phyloP scores from a whole-genome alignment of 1,140 invertebrate genomes.

The Bacillus rossius region DNA sequence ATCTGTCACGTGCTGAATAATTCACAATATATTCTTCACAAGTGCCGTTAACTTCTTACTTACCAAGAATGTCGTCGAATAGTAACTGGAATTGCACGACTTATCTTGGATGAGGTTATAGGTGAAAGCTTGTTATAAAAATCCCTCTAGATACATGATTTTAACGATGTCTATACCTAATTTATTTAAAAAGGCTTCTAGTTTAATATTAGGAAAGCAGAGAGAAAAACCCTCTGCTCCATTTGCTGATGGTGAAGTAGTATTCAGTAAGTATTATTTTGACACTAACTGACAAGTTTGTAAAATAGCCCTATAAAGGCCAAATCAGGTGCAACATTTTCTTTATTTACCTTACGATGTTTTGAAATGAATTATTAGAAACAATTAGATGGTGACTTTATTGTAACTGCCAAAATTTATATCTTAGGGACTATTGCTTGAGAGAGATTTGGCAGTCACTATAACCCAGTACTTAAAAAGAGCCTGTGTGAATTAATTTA shows the following conservation, averaged over 20 bases:
- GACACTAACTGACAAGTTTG: not conserved
- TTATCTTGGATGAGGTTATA: too few relatives aligned
- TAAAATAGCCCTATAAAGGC: not conserved
- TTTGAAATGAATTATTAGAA: not conserved
- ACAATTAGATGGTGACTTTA: not conserved
- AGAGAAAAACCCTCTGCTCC: slow-evolving; percentile 2
- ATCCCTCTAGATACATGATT: not conserved
- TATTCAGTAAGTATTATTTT: slow-evolving; percentile 8
- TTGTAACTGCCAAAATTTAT: not conserved
- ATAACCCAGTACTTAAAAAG: too few relatives aligned
- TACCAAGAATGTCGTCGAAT: too few relatives aligned
- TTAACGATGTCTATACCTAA: slow-evolving; percentile 6
- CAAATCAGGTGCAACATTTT: not conserved
- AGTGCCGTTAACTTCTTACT: too few relatives aligned
- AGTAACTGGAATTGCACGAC: too few relatives aligned
- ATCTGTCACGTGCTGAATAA: too few relatives aligned
- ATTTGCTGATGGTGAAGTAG: slow-evolving; percentile 7
- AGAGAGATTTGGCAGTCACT: too few relatives aligned
- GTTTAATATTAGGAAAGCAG: slow-evolving; percentile 3
- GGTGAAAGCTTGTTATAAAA: too few relatives aligned
- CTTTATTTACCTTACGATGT: not conserved
- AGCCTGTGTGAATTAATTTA: too few relatives aligned
- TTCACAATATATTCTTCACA: too few relatives aligned
- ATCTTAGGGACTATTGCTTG: not conserved
- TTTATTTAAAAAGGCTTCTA: slow-evolving; percentile 9